Evolutionary conservation across 2,888 invertebrate genomes (phyloP).

Genomic region (Leucania comma): DNA sequence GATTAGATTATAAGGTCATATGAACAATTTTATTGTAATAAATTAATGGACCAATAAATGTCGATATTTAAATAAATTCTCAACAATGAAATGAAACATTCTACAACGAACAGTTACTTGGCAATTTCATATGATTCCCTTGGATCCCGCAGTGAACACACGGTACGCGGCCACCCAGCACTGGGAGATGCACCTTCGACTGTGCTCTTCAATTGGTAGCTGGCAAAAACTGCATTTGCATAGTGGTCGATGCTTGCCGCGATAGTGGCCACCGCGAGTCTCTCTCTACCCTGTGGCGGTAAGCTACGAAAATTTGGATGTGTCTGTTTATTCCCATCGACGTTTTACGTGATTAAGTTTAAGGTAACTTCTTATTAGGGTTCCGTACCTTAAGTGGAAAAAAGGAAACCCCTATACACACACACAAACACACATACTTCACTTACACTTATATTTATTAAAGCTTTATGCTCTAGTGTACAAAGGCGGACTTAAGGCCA

Average conservation of each 20-base stretch:
- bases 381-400: no score
- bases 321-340: conserved; percentile 26
- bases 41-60: no score
- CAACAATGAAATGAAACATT: conserved; percentile 47
- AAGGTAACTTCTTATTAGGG: not conserved
- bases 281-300: conserved; percentile 53
- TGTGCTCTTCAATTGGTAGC: conserved; percentile 85
- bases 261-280: conserved; percentile 83
- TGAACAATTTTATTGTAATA: no score
- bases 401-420: no score
- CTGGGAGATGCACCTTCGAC: conserved; percentile 75
- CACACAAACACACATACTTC: no score
- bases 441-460: no score
- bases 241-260: conserved; percentile 84
- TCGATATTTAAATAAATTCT: no score
- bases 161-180: conserved; percentile 83
- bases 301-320: conserved; percentile 73
- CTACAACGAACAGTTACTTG: conserved; percentile 48
- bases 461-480: no score
- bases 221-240: conserved; percentile 90
- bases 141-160: conserved; percentile 52
- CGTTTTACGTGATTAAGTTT: not conserved
- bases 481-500: no score
- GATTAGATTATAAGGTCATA: no score
- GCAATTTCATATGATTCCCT: conserved; percentile 60